Evolutionary conservation across 2,113 vertebrate genomes (phyloP).

Genomic region (Platysternon megacephalum): DNA sequence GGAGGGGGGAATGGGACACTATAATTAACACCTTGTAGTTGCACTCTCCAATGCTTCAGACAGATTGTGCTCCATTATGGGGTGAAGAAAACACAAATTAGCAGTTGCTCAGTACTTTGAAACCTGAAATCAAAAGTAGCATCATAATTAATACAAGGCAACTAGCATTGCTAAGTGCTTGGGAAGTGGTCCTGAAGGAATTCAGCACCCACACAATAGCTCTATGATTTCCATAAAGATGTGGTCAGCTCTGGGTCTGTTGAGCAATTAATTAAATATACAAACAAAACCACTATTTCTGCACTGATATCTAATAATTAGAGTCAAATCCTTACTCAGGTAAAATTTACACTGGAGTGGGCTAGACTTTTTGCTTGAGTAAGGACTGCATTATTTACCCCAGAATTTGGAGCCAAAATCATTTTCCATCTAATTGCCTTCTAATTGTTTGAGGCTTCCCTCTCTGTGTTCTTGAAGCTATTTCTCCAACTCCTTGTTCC

Average conservation of each 20-base stretch:
- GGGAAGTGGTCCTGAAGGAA: not conserved
- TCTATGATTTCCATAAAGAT: not conserved
- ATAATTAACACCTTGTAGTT: conserved; percentile 72
- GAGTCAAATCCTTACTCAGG: not conserved
- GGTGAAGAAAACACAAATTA: conserved; percentile 27
- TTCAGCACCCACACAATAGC: not conserved
- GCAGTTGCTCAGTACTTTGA: conserved; percentile 16
- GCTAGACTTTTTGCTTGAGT: not conserved
- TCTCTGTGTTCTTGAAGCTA: not conserved
- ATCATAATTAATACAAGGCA: not conserved
- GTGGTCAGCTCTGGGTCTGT: not conserved
- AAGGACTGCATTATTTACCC: not conserved
- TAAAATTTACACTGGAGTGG: not conserved
- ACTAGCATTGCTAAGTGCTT: not conserved
- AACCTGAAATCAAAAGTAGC: not conserved
- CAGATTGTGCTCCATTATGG: not conserved
- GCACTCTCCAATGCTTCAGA: conserved; percentile 45
- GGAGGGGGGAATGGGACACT: conserved; percentile 34
- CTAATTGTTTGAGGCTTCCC: not conserved
- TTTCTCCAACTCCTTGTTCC: not conserved
- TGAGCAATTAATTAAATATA: not conserved
- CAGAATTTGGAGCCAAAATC: not conserved
- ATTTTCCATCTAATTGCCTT: conserved; percentile 10
- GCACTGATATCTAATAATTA: not conserved
- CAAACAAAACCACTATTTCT: not conserved